A percentile compares a stretch with the other conserved stretches of the same genome.
These are phyloP conservation scores for Percopsis transmontana DNA, from an alignment of 2,113 vertebrate species.

Conservation along the genomic window DNA sequence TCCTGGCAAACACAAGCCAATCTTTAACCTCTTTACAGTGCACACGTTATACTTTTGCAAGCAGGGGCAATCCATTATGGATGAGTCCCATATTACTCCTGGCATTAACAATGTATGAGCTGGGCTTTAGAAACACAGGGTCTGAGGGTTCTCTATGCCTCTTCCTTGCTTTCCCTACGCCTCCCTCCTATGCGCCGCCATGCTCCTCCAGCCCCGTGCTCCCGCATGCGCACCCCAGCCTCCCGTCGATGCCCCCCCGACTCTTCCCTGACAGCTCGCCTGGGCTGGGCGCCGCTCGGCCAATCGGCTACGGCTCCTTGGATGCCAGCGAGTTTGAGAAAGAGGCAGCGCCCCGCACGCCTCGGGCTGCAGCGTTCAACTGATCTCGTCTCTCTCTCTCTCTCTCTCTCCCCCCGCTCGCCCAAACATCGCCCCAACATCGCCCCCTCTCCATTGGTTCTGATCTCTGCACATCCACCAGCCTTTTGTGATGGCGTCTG, in stretches of 20 bases:
- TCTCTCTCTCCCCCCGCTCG: conserved; percentile 23
- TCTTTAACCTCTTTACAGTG: conserved; percentile 77
- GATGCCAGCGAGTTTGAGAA: conserved; percentile 27
- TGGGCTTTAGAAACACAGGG: conserved; percentile 74
- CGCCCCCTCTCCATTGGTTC: conserved; percentile 19
- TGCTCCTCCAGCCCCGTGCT: neutral
- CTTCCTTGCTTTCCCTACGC: conserved; percentile 30
- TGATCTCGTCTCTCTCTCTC: conserved; percentile 39
- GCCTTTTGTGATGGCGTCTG: conserved; percentile 48
- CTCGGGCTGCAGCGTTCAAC: conserved; percentile 47
- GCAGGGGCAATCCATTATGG: conserved; percentile 74
- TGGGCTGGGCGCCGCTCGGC: conserved; percentile 45
- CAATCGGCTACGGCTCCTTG: conserved; percentile 20
- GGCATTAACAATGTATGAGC: conserved; percentile 80
- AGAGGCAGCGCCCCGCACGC: conserved; percentile 51
- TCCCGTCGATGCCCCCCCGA: neutral
- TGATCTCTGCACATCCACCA: conserved; percentile 36
- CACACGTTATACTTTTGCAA: conserved; percentile 71
- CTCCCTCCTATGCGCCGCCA: conserved; percentile 32
- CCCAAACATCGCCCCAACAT: conserved; percentile 25
- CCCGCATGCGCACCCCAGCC: neutral
- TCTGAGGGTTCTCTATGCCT: conserved; percentile 56
- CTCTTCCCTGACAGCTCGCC: conserved; percentile 57
- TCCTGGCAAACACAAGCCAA: conserved; percentile 68
- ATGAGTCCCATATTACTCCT: conserved; percentile 78